A percentile compares a stretch with the other conserved stretches of the same genome.
phyloP scores from a whole-genome alignment of 2,113 vertebrate species.

The Myrmophylax atrothorax region DNA sequence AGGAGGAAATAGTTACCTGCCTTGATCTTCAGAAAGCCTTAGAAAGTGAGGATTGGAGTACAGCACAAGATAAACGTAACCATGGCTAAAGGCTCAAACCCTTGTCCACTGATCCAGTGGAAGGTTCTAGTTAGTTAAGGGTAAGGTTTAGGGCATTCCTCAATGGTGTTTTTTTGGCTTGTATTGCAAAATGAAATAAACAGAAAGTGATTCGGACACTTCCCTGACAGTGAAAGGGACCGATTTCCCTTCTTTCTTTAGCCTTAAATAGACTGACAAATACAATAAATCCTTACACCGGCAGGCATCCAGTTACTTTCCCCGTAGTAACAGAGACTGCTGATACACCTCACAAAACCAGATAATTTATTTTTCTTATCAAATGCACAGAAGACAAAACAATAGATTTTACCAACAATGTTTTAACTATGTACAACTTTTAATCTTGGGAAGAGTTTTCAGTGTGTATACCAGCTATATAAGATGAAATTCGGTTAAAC shows the following conservation, averaged over 20 bases:
- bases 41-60: background rate
- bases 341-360: background rate
- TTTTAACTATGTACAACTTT: background rate
- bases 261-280: conserved; percentile 21
- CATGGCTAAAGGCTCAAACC: background rate
- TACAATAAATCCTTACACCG: background rate
- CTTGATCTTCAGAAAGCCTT: background rate
- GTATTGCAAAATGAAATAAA: background rate
- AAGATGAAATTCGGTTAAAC: background rate
- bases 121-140: background rate
- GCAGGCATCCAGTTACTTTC: background rate
- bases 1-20: background rate
- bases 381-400: background rate
- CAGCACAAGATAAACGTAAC: background rate
- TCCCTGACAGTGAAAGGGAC: conserved; percentile 1
- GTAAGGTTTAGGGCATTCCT: background rate
- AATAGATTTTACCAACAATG: background rate
- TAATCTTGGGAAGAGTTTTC: background rate
- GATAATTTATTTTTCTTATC: background rate
- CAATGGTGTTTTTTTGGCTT: background rate
- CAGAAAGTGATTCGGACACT: background rate
- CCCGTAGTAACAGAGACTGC: background rate
- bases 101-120: background rate
- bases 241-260: background rate
- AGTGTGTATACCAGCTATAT: background rate